Conservation (phyloP, 1,140 invertebrate species). For the Heliconius himera region DNA sequence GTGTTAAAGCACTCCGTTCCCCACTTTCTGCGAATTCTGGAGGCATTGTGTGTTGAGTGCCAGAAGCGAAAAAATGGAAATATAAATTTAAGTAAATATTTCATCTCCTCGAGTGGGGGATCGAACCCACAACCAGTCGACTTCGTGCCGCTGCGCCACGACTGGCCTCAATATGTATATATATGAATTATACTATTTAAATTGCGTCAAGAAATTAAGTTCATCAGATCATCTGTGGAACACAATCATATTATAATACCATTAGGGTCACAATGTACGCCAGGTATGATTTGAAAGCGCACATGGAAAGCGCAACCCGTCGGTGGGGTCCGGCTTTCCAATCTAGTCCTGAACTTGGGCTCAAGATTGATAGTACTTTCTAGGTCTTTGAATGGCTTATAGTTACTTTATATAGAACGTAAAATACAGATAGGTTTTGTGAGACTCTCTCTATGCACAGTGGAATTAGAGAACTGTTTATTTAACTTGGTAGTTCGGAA, state of each 20-base stretch:
- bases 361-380: conserved; percentile 63
- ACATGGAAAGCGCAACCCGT: conserved; percentile 64
- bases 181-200: neutral
- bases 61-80: too few relatives aligned
- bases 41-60: too few relatives aligned
- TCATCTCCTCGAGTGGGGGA: too few relatives aligned
- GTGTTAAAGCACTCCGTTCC: too few relatives aligned
- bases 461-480: neutral
- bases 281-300: conserved; percentile 65
- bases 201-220: neutral
- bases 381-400: conserved; percentile 39
- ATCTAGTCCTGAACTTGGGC: conserved; percentile 55
- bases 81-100: too few relatives aligned
- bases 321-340: conserved; percentile 62
- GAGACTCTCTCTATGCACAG: neutral
- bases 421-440: neutral
- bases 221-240: neutral
- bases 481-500: neutral
- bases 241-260: conserved; percentile 16
- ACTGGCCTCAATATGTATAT: too few relatives aligned
- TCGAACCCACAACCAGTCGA: too few relatives aligned
- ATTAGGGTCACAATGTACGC: conserved; percentile 44
- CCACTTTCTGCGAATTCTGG: too few relatives aligned
- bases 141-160: too few relatives aligned
- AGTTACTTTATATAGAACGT: neutral